phyloP scores from a whole-genome alignment of 2,113 vertebrate genomes.

The Cinclus cinclus region DNA sequence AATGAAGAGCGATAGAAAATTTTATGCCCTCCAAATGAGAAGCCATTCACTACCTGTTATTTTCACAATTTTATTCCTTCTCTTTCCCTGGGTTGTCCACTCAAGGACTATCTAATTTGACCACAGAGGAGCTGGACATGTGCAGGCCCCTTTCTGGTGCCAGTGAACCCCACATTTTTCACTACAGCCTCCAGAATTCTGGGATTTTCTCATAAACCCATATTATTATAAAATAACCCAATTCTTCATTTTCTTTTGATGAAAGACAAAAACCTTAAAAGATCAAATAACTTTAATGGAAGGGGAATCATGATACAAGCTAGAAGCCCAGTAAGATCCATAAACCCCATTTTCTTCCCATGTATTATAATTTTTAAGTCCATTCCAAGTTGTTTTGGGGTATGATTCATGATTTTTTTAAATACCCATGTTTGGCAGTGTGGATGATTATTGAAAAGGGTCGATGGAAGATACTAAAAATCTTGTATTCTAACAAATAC shows the following conservation, averaged over 20 bases:
- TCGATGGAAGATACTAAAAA: neutral
- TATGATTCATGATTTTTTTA: neutral
- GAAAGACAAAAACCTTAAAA: neutral
- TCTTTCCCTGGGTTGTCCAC: neutral
- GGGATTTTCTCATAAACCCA: neutral
- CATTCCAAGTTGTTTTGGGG: neutral
- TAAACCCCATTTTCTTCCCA: accelerated
- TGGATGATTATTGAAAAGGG: neutral
- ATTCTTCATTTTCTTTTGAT: neutral
- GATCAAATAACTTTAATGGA: neutral
- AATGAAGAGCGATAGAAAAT: neutral
- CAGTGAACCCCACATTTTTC: neutral
- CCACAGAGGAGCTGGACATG: neutral
- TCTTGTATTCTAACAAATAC: neutral
- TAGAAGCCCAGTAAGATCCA: neutral
- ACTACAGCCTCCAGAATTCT: neutral
- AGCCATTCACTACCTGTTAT: neutral
- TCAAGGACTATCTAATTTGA: neutral
- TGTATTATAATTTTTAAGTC: neutral
- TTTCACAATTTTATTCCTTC: neutral
- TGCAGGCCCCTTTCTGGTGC: neutral
- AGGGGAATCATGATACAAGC: neutral
- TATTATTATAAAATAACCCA: neutral
- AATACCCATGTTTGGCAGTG: neutral
- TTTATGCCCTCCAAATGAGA: neutral